Evolutionary conservation across 2,113 vertebrate species (phyloP).

Genomic region (Vidua chalybeata): DNA sequence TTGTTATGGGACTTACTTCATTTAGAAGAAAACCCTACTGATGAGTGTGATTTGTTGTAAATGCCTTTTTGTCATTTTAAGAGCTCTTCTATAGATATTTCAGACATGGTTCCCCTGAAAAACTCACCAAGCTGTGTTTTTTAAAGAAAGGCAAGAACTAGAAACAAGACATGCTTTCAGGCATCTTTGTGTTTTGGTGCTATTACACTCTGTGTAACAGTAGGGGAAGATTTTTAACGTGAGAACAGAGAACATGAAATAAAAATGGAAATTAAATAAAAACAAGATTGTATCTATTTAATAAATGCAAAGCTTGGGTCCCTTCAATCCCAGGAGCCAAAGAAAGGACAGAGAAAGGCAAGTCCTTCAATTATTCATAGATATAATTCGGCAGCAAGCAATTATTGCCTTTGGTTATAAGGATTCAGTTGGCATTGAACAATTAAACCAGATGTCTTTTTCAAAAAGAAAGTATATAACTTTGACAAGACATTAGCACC

Average conservation of each 20-base stretch:
- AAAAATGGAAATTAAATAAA: conserved; percentile 62
- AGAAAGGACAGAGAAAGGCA: conserved; percentile 21
- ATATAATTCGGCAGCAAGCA: conserved; percentile 54
- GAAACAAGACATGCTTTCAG: background rate
- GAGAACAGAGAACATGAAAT: conserved; percentile 11
- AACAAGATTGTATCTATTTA: conserved; percentile 44
- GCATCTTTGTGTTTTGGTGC: background rate
- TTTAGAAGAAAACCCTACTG: background rate
- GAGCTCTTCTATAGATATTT: background rate
- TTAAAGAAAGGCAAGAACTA: background rate
- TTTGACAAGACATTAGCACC: conserved; percentile 47
- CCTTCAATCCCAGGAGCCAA: conserved; percentile 44
- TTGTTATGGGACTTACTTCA: background rate
- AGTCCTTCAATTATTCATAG: conserved; percentile 68
- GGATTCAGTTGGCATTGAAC: conserved; percentile 39
- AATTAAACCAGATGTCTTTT: conserved; percentile 49
- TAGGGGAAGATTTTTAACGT: background rate
- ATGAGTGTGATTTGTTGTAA: background rate
- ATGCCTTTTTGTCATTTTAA: background rate
- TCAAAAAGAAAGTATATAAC: background rate
- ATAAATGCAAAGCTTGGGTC: conserved; percentile 13
- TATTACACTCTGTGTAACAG: background rate
- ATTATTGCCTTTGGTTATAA: conserved; percentile 50
- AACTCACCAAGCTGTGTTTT: background rate
- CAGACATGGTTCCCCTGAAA: background rate